Base-by-base conservation (phyloP, 2,888 invertebrate genomes). In the Pachliopta kotzebuea region DNA sequence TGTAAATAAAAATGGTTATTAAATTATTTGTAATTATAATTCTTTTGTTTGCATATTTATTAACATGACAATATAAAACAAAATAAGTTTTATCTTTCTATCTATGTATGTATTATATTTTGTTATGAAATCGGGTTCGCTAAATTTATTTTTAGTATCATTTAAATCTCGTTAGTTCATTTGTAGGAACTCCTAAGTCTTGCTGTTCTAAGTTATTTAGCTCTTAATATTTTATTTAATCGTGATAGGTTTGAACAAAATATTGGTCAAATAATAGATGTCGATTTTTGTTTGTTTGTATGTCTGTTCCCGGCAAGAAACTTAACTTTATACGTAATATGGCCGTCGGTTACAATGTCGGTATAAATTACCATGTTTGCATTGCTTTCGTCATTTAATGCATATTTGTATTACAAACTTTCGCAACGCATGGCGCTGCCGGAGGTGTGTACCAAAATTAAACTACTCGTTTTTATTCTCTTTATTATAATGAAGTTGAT, bases 281-380 rank as follows among this genome's bases (percentile, higher is more conserved):
- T 61, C n/a, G 54, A 65, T 62, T 62, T 23, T 61, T 57, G 61
- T 61, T 57, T 29, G 11, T 26, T 55, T 56, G 17, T 54, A 52
- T 9, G 37, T 42, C 24, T 64, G 52, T 60, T 65, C 56, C 45
- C 52, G 26, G 29, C 31, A 60, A 56, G 52, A 56, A 65, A 60
- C 24, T 56, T 52, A 50, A 26, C 60, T 17, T 24, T 60, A 53
- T 60, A 52, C 50, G 56, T 65, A 56, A 60, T 56, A 29, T 26
- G 24, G 50, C 37, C 56, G 50, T 57, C 42, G 26, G 65, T 56
- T 65, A 58, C 60, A 65, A 60, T 65, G 65, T 61, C 65, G 57
- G 31, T 61, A 54, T 61, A 56, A 65, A 57, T 60, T 56, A 57
- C 65, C 57, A 61, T 61, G 65, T 60, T 65, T 57, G 65, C 65